phyloP scores from a whole-genome alignment of 2,797 vertebrate species.

The Erithacus rubecula region DNA sequence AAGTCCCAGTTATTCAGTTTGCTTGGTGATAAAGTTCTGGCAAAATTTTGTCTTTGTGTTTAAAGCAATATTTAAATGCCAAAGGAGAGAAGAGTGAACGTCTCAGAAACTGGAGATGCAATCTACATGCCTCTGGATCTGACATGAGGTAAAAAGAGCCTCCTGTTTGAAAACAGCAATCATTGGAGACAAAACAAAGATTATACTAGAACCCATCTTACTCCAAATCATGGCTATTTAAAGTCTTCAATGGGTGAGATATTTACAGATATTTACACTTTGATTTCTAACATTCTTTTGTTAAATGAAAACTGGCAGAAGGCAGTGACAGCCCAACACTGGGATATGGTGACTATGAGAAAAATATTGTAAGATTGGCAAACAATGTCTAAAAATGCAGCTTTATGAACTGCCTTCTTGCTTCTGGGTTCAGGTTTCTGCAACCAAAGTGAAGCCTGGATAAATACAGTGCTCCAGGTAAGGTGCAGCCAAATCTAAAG shows the following conservation, averaged over 20 bases:
- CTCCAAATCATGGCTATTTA: background rate
- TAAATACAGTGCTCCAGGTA: background rate
- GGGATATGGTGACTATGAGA: background rate
- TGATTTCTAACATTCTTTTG: background rate
- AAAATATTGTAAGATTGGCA: background rate
- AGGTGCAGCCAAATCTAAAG: constrained; percentile 11
- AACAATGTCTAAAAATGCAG: background rate
- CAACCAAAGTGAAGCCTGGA: background rate
- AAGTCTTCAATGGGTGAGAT: background rate
- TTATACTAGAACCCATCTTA: background rate
- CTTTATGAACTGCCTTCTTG: background rate
- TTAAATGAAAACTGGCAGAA: background rate
- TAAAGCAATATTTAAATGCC: background rate
- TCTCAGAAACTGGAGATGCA: background rate
- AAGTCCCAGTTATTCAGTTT: background rate
- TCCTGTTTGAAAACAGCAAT: constrained; percentile 3
- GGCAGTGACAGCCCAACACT: background rate
- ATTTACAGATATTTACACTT: background rate
- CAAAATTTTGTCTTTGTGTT: background rate
- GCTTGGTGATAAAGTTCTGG: background rate
- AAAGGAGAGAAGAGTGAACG: background rate
- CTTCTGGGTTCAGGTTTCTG: background rate
- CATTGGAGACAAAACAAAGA: background rate
- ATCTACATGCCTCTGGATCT: constrained; percentile 30
- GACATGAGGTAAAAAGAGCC: background rate